Conservation (phyloP, 1,140 invertebrate genomes). For the Penaeus japonicus region DNA sequence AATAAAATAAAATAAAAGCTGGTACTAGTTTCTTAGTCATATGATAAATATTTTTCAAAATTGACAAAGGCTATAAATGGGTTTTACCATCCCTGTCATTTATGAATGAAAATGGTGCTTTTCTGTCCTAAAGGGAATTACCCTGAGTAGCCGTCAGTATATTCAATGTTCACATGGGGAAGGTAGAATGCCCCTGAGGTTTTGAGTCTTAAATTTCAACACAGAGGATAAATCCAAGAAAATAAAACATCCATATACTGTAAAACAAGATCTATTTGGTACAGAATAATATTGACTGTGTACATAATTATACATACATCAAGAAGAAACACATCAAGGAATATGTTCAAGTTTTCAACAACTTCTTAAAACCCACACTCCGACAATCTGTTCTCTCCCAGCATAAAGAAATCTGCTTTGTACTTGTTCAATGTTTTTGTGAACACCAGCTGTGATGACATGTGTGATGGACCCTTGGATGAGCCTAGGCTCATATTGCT, state of each 20-base stretch:
- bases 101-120: no score
- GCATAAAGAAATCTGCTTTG: conserved; percentile 35
- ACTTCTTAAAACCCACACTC: conserved; percentile 26
- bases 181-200: background rate
- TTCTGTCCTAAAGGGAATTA: no score
- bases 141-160: no score
- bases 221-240: background rate
- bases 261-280: conserved; percentile 54
- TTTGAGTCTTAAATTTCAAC: no score
- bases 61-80: no score
- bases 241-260: conserved; percentile 21
- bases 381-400: conserved; percentile 40
- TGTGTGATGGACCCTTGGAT: background rate
- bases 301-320: conserved; percentile 55
- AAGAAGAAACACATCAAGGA: conserved; percentile 52
- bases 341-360: conserved; percentile 36
- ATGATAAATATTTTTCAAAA: no score
- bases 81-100: no score
- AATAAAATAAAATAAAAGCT: no score
- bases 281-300: conserved; percentile 57
- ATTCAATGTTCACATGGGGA: no score
- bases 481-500: background rate
- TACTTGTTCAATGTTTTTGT: conserved; percentile 39
- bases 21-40: no score
- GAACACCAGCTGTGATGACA: conserved; percentile 9